A percentile compares a stretch with the other conserved stretches of the same genome.
These are phyloP conservation scores for Xyliphius kryptos DNA, from an alignment of 2,113 vertebrate genomes.

Conservation along the genomic window DNA sequence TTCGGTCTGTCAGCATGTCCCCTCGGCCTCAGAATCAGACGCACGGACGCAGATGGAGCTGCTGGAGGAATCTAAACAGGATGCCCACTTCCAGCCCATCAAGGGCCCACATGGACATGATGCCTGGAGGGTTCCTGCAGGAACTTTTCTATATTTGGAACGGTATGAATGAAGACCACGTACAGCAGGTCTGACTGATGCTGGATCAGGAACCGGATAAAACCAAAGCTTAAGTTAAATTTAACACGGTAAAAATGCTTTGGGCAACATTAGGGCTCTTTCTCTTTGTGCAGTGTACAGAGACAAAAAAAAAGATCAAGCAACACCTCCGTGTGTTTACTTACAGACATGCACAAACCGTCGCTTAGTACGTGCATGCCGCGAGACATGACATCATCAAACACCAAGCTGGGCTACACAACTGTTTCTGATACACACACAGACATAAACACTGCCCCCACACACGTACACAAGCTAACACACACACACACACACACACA, in stretches of 20 bases:
- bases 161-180: too few relatives aligned
- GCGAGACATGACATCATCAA: not conserved
- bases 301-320: not conserved
- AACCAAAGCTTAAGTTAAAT: too few relatives aligned
- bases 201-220: too few relatives aligned
- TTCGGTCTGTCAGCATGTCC: not conserved
- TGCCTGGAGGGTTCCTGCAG: not conserved
- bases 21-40: not conserved
- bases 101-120: not conserved
- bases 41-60: not conserved
- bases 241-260: too few relatives aligned
- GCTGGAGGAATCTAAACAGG: not conserved
- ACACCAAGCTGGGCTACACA: not conserved
- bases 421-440: not conserved
- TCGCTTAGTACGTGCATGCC: not conserved
- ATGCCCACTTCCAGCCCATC: not conserved
- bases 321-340: not conserved
- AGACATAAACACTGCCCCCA: not conserved
- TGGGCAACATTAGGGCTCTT: too few relatives aligned
- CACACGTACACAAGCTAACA: slow-evolving; percentile 1
- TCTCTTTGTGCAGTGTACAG: too few relatives aligned
- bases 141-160: too few relatives aligned
- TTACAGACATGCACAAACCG: not conserved
- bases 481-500: slow-evolving; percentile 8
- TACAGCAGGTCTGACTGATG: too few relatives aligned